These are phyloP conservation scores for Callinectes sapidus DNA, from an alignment of 2,888 invertebrate species.

Conservation along the genomic window DNA sequence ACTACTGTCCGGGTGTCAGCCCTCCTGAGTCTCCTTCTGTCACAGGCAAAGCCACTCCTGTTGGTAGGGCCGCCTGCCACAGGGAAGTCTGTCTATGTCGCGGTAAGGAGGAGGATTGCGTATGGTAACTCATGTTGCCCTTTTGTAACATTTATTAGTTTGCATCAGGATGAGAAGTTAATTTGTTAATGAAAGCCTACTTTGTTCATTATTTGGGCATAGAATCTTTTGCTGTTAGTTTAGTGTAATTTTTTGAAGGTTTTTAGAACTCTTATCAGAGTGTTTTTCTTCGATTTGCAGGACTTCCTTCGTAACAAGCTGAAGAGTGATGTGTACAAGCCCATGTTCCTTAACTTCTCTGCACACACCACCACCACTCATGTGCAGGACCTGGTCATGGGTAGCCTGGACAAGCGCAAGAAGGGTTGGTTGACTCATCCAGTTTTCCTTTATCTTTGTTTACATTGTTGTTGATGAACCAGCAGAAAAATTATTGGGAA, in stretches of 20 bases:
- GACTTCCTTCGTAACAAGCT: constrained; percentile 80
- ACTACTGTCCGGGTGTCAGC: constrained; percentile 91
- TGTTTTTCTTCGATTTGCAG: constrained; percentile 76
- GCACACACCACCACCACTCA: constrained; percentile 88
- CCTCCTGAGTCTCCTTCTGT: constrained; percentile 86
- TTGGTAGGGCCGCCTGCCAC: constrained; percentile 78
- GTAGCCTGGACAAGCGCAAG: constrained; percentile 79
- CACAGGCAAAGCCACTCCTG: constrained; percentile 83
- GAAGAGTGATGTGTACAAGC: constrained; percentile 85
- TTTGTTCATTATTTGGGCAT: neutral
- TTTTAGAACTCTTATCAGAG: neutral
- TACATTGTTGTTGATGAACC: neutral
- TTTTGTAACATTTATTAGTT: neutral
- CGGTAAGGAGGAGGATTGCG: constrained; percentile 47
- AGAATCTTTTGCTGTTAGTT: neutral
- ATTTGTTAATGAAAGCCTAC: neutral
- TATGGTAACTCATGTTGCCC: neutral
- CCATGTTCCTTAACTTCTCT: constrained; percentile 91
- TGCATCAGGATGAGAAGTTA: neutral
- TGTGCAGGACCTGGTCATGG: constrained; percentile 80
- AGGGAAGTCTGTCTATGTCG: constrained; percentile 77
- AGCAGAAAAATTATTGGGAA: neutral
- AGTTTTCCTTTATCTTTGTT: too few species aligned
- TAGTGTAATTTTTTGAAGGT: neutral
- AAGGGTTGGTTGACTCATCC: constrained; percentile 62